Conservation (phyloP, 2,888 invertebrate species). For the Alviniconcha strummeri region DNA sequence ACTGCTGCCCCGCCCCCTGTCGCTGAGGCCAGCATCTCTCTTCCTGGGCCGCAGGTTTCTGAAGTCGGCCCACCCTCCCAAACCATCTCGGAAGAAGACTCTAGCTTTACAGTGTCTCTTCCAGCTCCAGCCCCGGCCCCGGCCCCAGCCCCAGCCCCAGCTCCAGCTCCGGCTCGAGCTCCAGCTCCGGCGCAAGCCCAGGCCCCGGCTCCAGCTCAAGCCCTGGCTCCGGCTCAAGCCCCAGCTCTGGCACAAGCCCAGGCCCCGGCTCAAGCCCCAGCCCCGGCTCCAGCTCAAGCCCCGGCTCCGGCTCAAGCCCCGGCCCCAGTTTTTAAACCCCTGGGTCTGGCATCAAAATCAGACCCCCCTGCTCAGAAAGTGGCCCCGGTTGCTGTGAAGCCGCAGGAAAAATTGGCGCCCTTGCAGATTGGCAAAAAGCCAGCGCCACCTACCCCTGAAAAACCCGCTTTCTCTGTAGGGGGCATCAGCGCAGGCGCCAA, state of each 20-base stretch:
- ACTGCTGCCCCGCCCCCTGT: too few relatives aligned
- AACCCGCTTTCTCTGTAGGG: background rate
- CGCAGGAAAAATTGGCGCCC: slow-evolving; percentile 19
- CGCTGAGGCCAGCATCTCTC: slow-evolving; percentile 15
- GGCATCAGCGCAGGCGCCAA: background rate
- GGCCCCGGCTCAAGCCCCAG: background rate
- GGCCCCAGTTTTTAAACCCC: too few relatives aligned
- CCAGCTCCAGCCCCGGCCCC: background rate
- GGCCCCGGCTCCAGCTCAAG: background rate
- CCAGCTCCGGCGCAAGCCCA: background rate
- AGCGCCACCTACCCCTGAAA: slow-evolving; percentile 8
- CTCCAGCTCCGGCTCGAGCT: background rate
- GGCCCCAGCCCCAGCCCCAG: too few relatives aligned
- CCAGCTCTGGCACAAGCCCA: background rate
- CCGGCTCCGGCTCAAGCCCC: background rate
- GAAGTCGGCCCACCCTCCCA: background rate
- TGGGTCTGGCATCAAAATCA: background rate
- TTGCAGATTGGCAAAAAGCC: slow-evolving; percentile 23
- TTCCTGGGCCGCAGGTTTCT: background rate
- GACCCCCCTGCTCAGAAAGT: background rate
- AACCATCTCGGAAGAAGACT: background rate
- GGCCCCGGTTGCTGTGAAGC: background rate
- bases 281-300: background rate
- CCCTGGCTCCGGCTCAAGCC: background rate
- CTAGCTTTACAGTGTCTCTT: slow-evolving; percentile 3